Conservation (phyloP, 1,140 invertebrate genomes). For the Lithobius niger region DNA sequence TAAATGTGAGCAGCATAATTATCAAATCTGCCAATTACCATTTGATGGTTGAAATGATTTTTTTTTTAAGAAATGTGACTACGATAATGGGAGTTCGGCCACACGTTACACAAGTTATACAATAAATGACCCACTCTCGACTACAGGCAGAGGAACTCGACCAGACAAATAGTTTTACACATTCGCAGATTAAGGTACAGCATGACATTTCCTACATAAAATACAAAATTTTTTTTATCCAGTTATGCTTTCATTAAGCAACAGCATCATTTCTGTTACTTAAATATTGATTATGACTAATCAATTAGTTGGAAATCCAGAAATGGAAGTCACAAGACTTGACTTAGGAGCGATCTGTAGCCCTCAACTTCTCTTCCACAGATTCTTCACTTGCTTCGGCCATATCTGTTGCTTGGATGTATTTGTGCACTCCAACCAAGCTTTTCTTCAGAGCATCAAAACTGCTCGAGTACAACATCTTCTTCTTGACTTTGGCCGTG, state of each 20-base stretch:
- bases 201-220: not conserved
- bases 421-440: slow-evolving; percentile 88
- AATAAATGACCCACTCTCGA: slow-evolving; percentile 4
- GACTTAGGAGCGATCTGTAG: slow-evolving; percentile 75
- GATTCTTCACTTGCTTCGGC: slow-evolving; percentile 81
- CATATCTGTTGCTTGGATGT: slow-evolving; percentile 83
- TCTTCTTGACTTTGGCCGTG: slow-evolving; percentile 94
- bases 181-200: slow-evolving; percentile 3
- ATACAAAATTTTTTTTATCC: not conserved
- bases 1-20: no score
- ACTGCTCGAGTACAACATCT: slow-evolving; percentile 97
- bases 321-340: not conserved
- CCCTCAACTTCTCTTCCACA: slow-evolving; percentile 80
- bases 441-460: slow-evolving; percentile 93
- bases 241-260: not conserved
- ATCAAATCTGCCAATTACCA: no score
- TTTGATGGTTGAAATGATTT: no score
- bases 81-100: not conserved
- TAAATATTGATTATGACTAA: not conserved
- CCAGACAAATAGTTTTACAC: not conserved
- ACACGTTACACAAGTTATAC: not conserved
- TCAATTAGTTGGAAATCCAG: not conserved
- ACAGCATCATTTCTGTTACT: not conserved
- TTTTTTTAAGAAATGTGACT: no score
- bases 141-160: not conserved